Evolutionary conservation across 2,113 vertebrate genomes (phyloP), one percentile per base, ranked within the genome.

Genomic region (Silurus glanis): DNA sequence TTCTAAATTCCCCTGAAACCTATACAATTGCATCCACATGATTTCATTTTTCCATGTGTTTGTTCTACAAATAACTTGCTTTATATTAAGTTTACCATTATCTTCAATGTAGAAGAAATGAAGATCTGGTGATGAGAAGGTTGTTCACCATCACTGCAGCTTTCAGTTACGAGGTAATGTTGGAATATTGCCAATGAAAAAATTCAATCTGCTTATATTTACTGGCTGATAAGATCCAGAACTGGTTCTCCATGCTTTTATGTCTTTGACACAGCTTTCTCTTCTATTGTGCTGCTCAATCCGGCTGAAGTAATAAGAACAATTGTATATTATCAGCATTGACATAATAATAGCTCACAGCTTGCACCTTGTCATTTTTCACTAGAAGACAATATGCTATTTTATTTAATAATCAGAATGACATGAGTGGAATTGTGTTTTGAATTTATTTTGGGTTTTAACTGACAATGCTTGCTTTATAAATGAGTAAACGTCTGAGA

Each of bases 311-410:
- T 25, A 78, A 56, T 17, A n/a, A 17, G 53, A 1, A 80, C 59
- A 80, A 80, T 58, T 80, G 9, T 80, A 37, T 59, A 28, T 80
- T 25, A 37, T 79, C 25, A 45, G 55, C 55, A 37, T 80, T 58
- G 59, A 58, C 1, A 25, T 59, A 79, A 58, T 25, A 78, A 78
- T 80, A 45, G 55, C 25, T 37, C 55, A 9, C 7, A 80, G 25
- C 14, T 58, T 37, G 53, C 55, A 37, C n/a, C 16, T 19, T 59
- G 76, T 59, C 17, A 80, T 80, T 80, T 80, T 59, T 80, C 8
- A 5, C 25, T 80, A 53, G 10, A 9, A 8, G 17, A 37, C 13
- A 80, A 37, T 21, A 9, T 17, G n/a, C 13, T 21, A 5, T 47
- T 45, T 71, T 25, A 37, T 59, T 37, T 58, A 19, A 25, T 25